Conservation (phyloP, 2,888 invertebrate species). For the Caenorhabditis sinica region DNA sequence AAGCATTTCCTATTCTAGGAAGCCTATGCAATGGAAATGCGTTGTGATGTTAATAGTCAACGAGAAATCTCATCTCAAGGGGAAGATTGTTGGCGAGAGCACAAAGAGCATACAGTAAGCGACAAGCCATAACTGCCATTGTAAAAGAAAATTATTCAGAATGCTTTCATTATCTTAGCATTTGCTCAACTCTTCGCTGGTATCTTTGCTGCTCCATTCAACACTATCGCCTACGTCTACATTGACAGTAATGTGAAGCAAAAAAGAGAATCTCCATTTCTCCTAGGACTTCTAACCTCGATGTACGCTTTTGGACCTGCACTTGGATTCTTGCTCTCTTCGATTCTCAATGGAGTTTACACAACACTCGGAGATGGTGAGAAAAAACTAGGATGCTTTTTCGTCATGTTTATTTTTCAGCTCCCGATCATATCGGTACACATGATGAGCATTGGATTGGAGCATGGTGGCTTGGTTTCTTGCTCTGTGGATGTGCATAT, state of each 20-base stretch:
- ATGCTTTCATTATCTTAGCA: constrained; percentile 72
- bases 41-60: constrained; percentile 57
- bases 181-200: constrained; percentile 77
- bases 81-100: constrained; percentile 69
- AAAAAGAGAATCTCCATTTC: constrained; percentile 74
- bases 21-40: constrained; percentile 65
- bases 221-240: constrained; percentile 79
- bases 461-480: constrained; percentile 89
- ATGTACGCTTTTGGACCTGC: constrained; percentile 81
- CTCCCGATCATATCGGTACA: constrained; percentile 86
- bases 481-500: constrained; percentile 86
- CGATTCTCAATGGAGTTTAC: constrained; percentile 74
- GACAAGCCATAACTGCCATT: too few species aligned
- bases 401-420: constrained; percentile 47
- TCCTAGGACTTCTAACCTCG: constrained; percentile 78
- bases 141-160: constrained; percentile 47
- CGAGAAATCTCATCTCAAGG: constrained; percentile 61
- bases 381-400: not conserved
- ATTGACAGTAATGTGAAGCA: constrained; percentile 78
- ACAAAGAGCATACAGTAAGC: constrained; percentile 68
- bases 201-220: constrained; percentile 78
- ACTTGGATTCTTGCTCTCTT: constrained; percentile 77
- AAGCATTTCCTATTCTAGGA: constrained; percentile 54
- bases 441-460: constrained; percentile 89
- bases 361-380: constrained; percentile 73